Evolutionary conservation across 2,888 invertebrate species (phyloP).

Genomic region (Antheraea yamamai): DNA sequence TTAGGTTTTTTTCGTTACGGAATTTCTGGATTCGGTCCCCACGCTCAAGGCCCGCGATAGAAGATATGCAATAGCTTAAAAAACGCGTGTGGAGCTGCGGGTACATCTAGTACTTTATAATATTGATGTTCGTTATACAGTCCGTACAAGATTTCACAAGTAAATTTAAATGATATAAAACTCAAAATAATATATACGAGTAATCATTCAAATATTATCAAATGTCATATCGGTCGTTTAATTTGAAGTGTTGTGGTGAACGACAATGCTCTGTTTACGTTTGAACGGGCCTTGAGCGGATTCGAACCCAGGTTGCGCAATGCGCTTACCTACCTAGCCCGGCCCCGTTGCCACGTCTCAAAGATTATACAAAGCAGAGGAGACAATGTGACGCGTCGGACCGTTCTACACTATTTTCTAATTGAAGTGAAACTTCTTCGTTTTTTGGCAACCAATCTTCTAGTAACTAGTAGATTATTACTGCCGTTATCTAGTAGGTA

Average conservation of each 20-base stretch:
- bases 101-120: too few species aligned
- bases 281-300: conserved; percentile 56
- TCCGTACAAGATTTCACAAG: neutral
- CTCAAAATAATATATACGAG: neutral
- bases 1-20: too few species aligned
- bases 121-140: too few species aligned
- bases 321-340: conserved; percentile 43
- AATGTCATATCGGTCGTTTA: neutral
- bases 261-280: conserved; percentile 59
- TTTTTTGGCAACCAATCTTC: too few species aligned
- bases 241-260: conserved; percentile 17
- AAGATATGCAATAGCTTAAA: too few species aligned
- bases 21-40: too few species aligned
- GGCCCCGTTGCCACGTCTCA: conserved; percentile 64
- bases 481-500: too few species aligned
- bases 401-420: neutral
- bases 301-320: conserved; percentile 63
- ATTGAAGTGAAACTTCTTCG: too few species aligned
- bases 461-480: too few species aligned
- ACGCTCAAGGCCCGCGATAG: too few species aligned
- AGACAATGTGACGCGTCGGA: conserved; percentile 3
- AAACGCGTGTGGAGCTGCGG: too few species aligned
- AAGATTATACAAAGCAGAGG: conserved; percentile 41
- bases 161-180: neutral
- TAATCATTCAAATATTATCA: conserved; percentile 10